Percentiles rank a stretch among this genome's conserved stretches.
Conservation (phyloP, 2,797 vertebrate species). For the Chromobotia macracanthus region DNA sequence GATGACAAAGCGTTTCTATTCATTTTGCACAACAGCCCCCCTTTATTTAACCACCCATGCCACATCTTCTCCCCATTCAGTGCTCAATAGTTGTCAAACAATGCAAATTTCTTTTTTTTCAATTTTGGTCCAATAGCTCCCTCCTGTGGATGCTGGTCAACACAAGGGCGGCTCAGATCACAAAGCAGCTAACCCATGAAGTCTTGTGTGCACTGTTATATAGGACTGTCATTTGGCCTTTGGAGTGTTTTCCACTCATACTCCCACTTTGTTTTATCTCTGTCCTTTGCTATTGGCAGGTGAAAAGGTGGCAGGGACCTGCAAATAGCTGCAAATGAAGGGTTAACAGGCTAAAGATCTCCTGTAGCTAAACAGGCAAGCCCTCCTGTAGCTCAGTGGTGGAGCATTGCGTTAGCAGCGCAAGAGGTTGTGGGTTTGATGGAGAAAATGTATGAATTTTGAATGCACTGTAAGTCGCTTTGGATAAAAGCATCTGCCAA, state of each 20-base stretch:
- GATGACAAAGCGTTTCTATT: constrained; percentile 91
- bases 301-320: constrained; percentile 57
- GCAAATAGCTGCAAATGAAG: constrained; percentile 69
- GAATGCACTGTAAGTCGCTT: no score
- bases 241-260: constrained; percentile 59
- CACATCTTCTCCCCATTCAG: constrained; percentile 60
- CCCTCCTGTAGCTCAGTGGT: no score
- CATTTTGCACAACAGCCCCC: constrained; percentile 78
- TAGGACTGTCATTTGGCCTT: constrained; percentile 73
- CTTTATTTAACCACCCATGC: constrained; percentile 72
- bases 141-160: constrained; percentile 83
- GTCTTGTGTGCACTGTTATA: constrained; percentile 60
- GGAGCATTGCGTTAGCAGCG: no score
- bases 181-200: constrained; percentile 66
- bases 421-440: no score
- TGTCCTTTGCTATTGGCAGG: constrained; percentile 56
- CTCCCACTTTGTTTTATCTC: constrained; percentile 53
- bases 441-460: no score
- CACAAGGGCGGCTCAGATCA: constrained; percentile 73
- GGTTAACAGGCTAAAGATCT: no score
- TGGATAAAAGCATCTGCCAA: no score
- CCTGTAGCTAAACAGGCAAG: no score
- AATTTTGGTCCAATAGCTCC: constrained; percentile 93
- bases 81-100: constrained; percentile 21
- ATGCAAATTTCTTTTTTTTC: constrained; percentile 41